Percentiles rank a stretch among this genome's conserved stretches.
phyloP scores from a whole-genome alignment of 2,113 vertebrate species.

The Mesitornis unicolor region DNA sequence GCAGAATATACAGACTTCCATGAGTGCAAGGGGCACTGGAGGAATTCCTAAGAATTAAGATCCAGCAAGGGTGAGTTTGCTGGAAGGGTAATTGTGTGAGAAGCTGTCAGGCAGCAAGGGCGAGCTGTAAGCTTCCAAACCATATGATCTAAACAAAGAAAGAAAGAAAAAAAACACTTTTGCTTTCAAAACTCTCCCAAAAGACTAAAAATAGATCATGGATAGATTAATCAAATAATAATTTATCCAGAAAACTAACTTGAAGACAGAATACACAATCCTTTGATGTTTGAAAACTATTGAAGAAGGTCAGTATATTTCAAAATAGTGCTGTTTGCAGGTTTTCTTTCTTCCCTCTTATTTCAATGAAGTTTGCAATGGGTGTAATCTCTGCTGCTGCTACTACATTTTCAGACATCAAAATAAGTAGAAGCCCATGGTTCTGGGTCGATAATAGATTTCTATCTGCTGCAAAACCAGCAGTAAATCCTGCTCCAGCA shows the following conservation, averaged over 20 bases:
- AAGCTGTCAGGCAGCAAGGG: conserved; percentile 19
- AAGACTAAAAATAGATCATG: conserved; percentile 29
- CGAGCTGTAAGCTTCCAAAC: background rate
- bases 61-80: conserved; percentile 5
- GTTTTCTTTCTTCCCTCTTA: background rate
- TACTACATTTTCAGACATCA: background rate
- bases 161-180: background rate
- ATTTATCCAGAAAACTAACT: conserved; percentile 44
- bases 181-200: conserved; percentile 26
- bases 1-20: background rate
- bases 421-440: background rate
- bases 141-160: conserved; percentile 9
- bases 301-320: background rate
- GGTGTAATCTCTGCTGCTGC: background rate
- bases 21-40: conserved; percentile 18
- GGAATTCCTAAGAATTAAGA: conserved; percentile 54
- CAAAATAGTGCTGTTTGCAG: background rate
- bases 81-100: background rate
- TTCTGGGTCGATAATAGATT: background rate
- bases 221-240: conserved; percentile 14
- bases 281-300: conserved; percentile 46
- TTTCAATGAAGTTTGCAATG: background rate
- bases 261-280: conserved; percentile 30
- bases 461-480: background rate
- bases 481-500: background rate